Conservation (phyloP, 2,797 vertebrate species). For the Gila robusta region DNA sequence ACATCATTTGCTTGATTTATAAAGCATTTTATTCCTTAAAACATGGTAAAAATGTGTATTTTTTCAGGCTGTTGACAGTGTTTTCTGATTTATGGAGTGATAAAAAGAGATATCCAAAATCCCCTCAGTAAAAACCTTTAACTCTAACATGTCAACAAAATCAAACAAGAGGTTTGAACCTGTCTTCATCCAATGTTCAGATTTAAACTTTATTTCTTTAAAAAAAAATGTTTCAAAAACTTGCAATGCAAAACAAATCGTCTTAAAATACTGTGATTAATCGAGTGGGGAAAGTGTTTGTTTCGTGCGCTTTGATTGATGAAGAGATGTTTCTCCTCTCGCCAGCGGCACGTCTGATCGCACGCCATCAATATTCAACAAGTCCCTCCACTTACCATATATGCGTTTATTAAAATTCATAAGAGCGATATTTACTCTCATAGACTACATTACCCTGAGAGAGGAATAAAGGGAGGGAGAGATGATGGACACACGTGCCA, state of each 20-base stretch:
- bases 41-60: background rate
- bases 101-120: background rate
- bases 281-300: background rate
- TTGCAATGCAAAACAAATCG: background rate
- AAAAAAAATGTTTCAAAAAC: background rate
- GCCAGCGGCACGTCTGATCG: slow-evolving; percentile 80
- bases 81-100: background rate
- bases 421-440: slow-evolving; percentile 81
- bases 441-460: slow-evolving; percentile 67
- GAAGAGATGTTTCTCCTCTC: slow-evolving; percentile 75
- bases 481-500: slow-evolving; percentile 17
- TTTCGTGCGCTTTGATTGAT: slow-evolving; percentile 71
- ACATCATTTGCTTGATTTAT: background rate
- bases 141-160: background rate
- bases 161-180: background rate
- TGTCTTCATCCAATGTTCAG: background rate
- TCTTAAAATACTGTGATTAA: background rate
- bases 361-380: slow-evolving; percentile 85
- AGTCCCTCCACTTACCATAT: slow-evolving; percentile 59
- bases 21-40: background rate
- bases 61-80: background rate
- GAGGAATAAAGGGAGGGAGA: slow-evolving; percentile 29
- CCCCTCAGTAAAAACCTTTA: background rate
- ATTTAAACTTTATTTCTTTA: background rate
- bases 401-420: slow-evolving; percentile 82